These are phyloP conservation scores for Orussus abietinus DNA, from an alignment of 1,140 invertebrate genomes.

Conservation along the genomic window DNA sequence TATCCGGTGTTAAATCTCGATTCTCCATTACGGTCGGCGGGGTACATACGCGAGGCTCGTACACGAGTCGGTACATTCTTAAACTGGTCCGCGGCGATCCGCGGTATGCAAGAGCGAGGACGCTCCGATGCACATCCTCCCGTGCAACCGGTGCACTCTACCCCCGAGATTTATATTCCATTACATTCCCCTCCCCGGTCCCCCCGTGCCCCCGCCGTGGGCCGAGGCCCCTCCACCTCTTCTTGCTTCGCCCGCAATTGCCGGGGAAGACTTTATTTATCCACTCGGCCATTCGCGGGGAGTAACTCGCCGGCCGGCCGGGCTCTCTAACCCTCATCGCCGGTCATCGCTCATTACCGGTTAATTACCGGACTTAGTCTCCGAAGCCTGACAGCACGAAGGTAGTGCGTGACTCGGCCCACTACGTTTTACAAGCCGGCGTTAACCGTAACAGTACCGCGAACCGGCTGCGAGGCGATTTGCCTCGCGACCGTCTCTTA, in stretches of 20 bases:
- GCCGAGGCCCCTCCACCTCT: too few species aligned
- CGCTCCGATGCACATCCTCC: background rate
- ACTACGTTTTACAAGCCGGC: slow-evolving; percentile 20
- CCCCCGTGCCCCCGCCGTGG: slow-evolving; percentile 1
- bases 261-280: slow-evolving; percentile 21
- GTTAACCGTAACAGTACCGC: slow-evolving; percentile 19
- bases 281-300: slow-evolving; percentile 13
- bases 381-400: slow-evolving; percentile 15
- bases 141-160: background rate
- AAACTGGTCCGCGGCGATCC: too few species aligned
- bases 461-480: slow-evolving; percentile 1
- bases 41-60: too few species aligned
- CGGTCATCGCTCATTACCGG: slow-evolving; percentile 31
- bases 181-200: slow-evolving; percentile 8
- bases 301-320: slow-evolving; percentile 16
- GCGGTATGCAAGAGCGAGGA: slow-evolving; percentile 3
- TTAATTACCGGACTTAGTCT: slow-evolving; percentile 33
- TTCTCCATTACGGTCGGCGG: too few species aligned
- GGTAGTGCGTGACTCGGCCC: slow-evolving; percentile 24
- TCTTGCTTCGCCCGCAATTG: background rate
- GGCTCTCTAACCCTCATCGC: slow-evolving; percentile 14
- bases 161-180: slow-evolving; percentile 23
- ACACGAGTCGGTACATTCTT: too few species aligned
- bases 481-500: too few species aligned
- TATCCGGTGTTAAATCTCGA: too few species aligned